Base-by-base conservation (phyloP, 30 jellyfish, hydroid and myxozoan genomes). In the Hydra vulgaris region DNA sequence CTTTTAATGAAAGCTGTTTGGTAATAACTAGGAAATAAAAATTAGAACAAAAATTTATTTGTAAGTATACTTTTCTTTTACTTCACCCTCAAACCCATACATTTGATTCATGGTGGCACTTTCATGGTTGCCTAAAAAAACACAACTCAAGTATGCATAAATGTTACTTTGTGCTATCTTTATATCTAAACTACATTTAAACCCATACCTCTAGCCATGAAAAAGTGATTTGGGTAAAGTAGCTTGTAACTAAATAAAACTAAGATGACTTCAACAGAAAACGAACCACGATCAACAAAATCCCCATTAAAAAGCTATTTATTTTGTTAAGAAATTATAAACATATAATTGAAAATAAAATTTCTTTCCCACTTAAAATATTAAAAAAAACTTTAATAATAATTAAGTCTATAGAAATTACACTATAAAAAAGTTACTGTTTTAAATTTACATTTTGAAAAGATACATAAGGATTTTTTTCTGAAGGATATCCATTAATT, bases 1-100 rank as follows among this genome's bases (percentile, higher is more conserved):
- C n/a, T n/a, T n/a, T n/a, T n/a, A n/a, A n/a, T n/a, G n/a, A n/a
- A n/a, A n/a, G n/a, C n/a, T n/a, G n/a, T n/a, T n/a, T n/a, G n/a
- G n/a, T n/a, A n/a, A n/a, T n/a, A n/a, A n/a, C n/a, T 15, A 68
- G 27, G 4, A 15, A n/a, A 7, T 3, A 1, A 68, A 68, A 3
- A 7, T 73, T 21, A 4, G 18, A 73, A 1, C 7, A 3, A 73
- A 1, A 73, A 20, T 23, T 8, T 21, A 1, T 21, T 5, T 1
- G 5, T 23, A 83, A 83, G 81, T 88, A 79, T 92, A 92, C 98
- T 92, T 94, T 52, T 88, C 88, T 66, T 81, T 84, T 52, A 94
- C 96, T 85, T 94, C 96, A 18, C 96, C 96, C 81, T 94, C 95
- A 82, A 94, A 94, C 7, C 99, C 99, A 88, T 87, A 94, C 95